phyloP scores from a whole-genome alignment of 2,113 vertebrate genomes.

The Hemibagrus wyckioides region DNA sequence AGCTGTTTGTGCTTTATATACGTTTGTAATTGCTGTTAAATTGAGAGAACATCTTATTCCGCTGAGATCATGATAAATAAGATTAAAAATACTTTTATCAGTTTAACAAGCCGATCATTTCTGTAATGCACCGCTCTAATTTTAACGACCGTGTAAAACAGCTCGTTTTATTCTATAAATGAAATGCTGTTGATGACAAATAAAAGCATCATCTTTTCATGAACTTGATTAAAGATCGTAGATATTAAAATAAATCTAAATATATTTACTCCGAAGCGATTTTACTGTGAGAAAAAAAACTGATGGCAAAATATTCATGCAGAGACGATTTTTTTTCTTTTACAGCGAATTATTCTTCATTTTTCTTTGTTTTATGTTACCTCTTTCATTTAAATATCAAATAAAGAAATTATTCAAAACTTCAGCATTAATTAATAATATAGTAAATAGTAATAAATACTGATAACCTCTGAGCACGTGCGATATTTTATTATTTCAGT shows the following conservation, averaged over 20 bases:
- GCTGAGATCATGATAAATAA: not conserved
- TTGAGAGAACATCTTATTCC: not conserved
- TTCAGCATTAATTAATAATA: not conserved
- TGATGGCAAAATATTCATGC: not conserved
- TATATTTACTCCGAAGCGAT: not conserved
- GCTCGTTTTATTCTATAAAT: not conserved
- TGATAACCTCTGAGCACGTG: not conserved
- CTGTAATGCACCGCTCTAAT: not conserved
- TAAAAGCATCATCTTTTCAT: too few relatives aligned
- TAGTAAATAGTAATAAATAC: not conserved
- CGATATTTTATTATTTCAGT: not conserved
- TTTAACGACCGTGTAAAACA: not conserved
- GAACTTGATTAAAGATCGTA: not conserved
- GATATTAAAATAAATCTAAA: not conserved
- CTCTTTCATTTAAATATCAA: not conserved
- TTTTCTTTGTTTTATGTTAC: not conserved
- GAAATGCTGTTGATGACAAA: too few relatives aligned
- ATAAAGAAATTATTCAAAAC: not conserved
- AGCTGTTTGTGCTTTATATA: not conserved
- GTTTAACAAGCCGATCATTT: not conserved
- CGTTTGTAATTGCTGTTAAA: not conserved
- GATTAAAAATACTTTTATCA: not conserved
- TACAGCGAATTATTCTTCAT: not conserved
- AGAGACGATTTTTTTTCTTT: too few relatives aligned
- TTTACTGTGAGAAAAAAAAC: not conserved